Evolutionary conservation across 2,797 vertebrate species (phyloP).

Genomic region (Antrozous pallidus): DNA sequence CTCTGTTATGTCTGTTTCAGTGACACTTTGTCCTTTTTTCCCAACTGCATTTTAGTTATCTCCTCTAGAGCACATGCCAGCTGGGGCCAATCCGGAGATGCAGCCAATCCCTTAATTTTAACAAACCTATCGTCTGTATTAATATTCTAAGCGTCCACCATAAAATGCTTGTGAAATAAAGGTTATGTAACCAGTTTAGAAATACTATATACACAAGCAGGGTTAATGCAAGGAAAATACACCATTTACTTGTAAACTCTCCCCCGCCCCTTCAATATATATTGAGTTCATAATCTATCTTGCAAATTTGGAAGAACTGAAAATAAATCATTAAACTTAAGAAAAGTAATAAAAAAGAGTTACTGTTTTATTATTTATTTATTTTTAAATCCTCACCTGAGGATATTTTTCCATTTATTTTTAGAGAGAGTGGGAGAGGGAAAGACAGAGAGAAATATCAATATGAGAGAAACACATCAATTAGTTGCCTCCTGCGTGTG

Average conservation of each 20-base stretch:
- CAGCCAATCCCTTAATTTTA: background rate
- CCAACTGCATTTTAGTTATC: background rate
- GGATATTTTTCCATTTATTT: too few species aligned
- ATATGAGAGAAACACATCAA: too few species aligned
- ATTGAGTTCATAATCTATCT: background rate
- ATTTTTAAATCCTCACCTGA: too few species aligned
- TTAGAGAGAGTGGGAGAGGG: too few species aligned
- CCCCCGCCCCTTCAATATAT: background rate
- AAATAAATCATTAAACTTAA: background rate
- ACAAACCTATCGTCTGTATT: background rate
- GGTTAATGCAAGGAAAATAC: background rate
- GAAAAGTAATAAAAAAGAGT: background rate
- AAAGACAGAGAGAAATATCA: too few species aligned
- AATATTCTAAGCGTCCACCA: background rate
- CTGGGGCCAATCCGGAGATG: background rate
- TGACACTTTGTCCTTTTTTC: background rate
- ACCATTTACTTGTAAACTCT: background rate
- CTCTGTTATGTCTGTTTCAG: background rate
- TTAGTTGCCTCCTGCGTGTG: too few species aligned
- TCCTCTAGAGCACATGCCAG: background rate
- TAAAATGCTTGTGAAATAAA: conserved; percentile 20
- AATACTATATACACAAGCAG: background rate
- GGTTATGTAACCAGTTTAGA: background rate
- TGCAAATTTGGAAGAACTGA: background rate
- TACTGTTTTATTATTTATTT: too few species aligned